Base-by-base conservation (phyloP, 2,888 invertebrate species). In the Drosophila acutilabella region DNA sequence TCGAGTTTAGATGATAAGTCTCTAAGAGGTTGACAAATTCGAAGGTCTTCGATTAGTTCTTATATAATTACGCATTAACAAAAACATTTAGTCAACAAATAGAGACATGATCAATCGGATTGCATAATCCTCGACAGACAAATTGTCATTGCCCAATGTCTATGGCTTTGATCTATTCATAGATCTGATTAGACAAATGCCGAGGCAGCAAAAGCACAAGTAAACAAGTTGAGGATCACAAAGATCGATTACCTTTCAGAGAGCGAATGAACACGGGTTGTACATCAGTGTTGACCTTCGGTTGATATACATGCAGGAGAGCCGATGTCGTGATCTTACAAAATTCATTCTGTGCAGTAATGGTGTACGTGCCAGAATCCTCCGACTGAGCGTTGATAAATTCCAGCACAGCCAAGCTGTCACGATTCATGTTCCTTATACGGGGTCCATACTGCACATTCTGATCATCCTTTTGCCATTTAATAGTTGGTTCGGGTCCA, bases 341-440 rank as follows among this genome's bases (percentile, higher is more conserved):
- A 81, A 95, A 94, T 69, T 94, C 94, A 91, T 97, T 97, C 78
- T 94, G 94, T 13, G 96, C 97, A 0, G 95, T 93, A 82, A 97
- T 97, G 6, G 95, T 94, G 88, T 97, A 97, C 79, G 95, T 95
- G n/a, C 96, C 97, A 1, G 95, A 94, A 91, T 97, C 97, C 62
- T 93, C 94, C 0, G 94, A 93, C 10, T 93, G 92, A 0, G 95
- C 95, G 77, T 95, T 95, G 11, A 94, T 89, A 20, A 97, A 94
- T 92, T 97, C 97, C 71, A 97, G 91, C 38, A 95, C 95, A 1
- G 96, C 95, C 62, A 96, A 92, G 2, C 96, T 96, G 79, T 96
- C 95, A 0, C 91, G 88, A 42, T 91, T 92, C 88, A 91, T 85
- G 69, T 93, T 93, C 51, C 90, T 90, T 33, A 93, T 79, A 50